Evolutionary conservation across 2,888 invertebrate species (phyloP).

Genomic region (Piscicola geometra): DNA sequence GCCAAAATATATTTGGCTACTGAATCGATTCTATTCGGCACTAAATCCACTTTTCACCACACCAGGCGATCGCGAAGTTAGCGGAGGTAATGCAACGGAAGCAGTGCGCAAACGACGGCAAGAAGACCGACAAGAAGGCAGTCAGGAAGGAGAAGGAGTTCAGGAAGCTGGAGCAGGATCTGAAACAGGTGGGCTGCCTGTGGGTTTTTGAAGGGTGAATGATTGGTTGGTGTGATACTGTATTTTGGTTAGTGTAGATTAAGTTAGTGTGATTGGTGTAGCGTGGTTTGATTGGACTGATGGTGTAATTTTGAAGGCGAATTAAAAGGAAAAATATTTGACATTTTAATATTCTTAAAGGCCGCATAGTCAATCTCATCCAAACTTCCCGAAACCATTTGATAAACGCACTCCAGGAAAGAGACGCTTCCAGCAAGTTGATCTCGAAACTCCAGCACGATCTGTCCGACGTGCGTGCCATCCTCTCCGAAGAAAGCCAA

Average conservation of each 20-base stretch:
- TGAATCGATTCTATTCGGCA: too few relatives aligned
- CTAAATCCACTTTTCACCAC: too few relatives aligned
- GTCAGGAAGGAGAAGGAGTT: slow-evolving; percentile 67
- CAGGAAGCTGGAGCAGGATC: slow-evolving; percentile 44
- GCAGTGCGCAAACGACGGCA: slow-evolving; percentile 59
- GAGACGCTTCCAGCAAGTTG: slow-evolving; percentile 86
- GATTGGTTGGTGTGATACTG: background rate
- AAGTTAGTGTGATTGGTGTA: background rate
- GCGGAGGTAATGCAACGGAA: slow-evolving; percentile 94
- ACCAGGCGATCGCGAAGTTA: slow-evolving; percentile 93
- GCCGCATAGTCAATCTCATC: too few relatives aligned
- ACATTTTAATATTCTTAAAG: too few relatives aligned
- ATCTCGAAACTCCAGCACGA: slow-evolving; percentile 77
- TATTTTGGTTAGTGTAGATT: background rate
- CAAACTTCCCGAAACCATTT: too few relatives aligned
- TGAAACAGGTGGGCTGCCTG: slow-evolving; percentile 37
- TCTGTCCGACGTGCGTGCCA: slow-evolving; percentile 77
- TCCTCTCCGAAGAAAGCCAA: slow-evolving; percentile 64
- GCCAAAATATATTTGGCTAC: too few relatives aligned
- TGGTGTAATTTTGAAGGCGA: background rate
- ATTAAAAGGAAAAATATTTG: background rate
- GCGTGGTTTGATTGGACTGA: background rate
- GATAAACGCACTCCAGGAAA: slow-evolving; percentile 65
- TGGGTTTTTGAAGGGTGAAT: too few relatives aligned
- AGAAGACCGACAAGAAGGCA: slow-evolving; percentile 62